Evolutionary conservation across 2,113 vertebrate genomes (phyloP).

Genomic region (Mobula hypostoma): DNA sequence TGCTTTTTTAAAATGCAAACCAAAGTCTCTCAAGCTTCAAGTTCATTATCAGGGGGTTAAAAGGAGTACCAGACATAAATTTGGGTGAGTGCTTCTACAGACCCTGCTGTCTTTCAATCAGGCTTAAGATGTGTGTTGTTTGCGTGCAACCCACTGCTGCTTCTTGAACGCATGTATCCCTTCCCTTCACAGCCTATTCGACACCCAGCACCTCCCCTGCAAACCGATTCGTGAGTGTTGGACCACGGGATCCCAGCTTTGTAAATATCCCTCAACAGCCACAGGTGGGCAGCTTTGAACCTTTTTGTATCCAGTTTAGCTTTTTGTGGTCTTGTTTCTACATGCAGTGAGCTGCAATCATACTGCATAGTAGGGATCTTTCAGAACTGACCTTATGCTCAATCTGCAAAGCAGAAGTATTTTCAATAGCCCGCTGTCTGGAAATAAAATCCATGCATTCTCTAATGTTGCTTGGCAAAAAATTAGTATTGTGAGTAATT

Average conservation of each 20-base stretch:
- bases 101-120: slow-evolving; percentile 24
- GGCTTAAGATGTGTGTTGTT: slow-evolving; percentile 47
- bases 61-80: not conserved
- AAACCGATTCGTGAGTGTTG: slow-evolving; percentile 98
- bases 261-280: slow-evolving; percentile 99
- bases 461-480: not conserved
- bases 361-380: not conserved
- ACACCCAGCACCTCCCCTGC: slow-evolving; percentile 96
- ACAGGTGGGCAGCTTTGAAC: slow-evolving; percentile 81
- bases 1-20: not conserved
- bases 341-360: not conserved
- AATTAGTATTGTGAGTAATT: not conserved
- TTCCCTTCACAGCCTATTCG: slow-evolving; percentile 86
- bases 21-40: not conserved
- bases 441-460: not conserved
- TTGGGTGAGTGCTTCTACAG: slow-evolving; percentile 23
- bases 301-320: slow-evolving; percentile 63
- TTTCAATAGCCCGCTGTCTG: not conserved
- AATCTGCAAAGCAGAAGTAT: not conserved
- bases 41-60: not conserved
- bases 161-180: slow-evolving; percentile 72
- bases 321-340: slow-evolving; percentile 42
- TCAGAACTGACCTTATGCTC: not conserved
- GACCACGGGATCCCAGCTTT: slow-evolving; percentile 96
- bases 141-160: slow-evolving; percentile 66